Evolutionary conservation across 2,888 invertebrate genomes (phyloP), one percentile per base, ranked within the genome.

Genomic region (Drosophila lacicola): DNA sequence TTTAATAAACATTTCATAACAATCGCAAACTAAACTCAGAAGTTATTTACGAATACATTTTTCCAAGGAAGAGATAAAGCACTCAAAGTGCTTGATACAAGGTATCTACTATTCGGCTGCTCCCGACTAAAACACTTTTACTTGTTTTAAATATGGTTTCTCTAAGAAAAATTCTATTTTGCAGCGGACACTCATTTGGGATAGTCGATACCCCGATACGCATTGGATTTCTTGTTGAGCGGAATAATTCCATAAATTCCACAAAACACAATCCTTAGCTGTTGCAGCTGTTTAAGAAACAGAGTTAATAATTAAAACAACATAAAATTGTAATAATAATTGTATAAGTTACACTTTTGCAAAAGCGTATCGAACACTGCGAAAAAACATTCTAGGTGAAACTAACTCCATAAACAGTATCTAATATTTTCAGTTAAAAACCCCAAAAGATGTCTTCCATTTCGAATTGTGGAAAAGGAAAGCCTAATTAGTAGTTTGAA

Each of bases 401-500:
- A 9, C 10, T 39, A 11, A 10, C 5, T n/a, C n/a, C n/a, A n/a
- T n/a, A n/a, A n/a, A n/a, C n/a, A n/a, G n/a, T n/a, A 39, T 39
- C 4, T 2, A 14, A 13, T 13, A 14, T 36, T 46, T 19, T 25
- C 29, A n/a, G 14, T 9, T 51, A 4, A 25, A 42, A 25, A 6
- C 8, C 10, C 29, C 0, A 29, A 37, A 10, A 11, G 5, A 2
- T n/a, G 33, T 10, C 42, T 60, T 36, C 5, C 11, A 3, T 44
- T 37, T 9, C 29, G 36, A 45, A 29, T 11, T 11, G n/a, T 9
- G 8, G 33, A 4, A 19, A 33, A 39, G 17, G 14, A 17, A 41
- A 34, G 37, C 29, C 41, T 51, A 14, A 53, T 44, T 53, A 33
- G 25, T 47, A 49, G 42, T 41, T 53, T 9, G 13, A 19, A 49